Percentiles rank a stretch among this genome's conserved stretches.
Conservation (phyloP, 23 tunicate species). For the Halocynthia roretzi region DNA sequence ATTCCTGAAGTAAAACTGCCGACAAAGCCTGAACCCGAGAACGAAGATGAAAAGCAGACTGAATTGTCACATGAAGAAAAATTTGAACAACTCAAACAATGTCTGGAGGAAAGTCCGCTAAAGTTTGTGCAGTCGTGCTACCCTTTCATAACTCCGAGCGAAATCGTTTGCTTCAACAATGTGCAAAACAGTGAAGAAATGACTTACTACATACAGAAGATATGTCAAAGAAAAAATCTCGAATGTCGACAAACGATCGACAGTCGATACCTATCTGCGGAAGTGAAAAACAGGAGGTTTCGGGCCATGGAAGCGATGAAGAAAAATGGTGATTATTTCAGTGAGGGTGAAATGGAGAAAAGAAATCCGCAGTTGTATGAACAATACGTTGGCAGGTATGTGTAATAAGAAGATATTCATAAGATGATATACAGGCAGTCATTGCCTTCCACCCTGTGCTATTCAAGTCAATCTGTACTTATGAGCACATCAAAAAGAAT, state of each 20-base stretch:
- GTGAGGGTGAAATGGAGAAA: slow-evolving; percentile 7
- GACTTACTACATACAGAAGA: slow-evolving; percentile 2
- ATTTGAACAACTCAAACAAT: slow-evolving; percentile 7
- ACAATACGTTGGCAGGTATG: slow-evolving; percentile 21
- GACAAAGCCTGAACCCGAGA: too few relatives aligned
- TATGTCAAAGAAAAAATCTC: slow-evolving; percentile 14
- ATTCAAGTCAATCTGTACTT: too few relatives aligned
- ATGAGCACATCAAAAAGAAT: too few relatives aligned
- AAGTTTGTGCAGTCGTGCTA: background rate
- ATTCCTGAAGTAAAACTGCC: too few relatives aligned
- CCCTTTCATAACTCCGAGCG: background rate
- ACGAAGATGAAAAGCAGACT: too few relatives aligned
- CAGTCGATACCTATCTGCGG: background rate
- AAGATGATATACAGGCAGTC: too few relatives aligned
- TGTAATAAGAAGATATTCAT: background rate
- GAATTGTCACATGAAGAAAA: background rate
- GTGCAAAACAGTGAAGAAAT: slow-evolving; percentile 4
- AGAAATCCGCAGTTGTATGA: slow-evolving; percentile 11
- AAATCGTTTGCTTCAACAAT: slow-evolving; percentile 10
- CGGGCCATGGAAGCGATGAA: slow-evolving; percentile 7
- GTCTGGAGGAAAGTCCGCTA: background rate
- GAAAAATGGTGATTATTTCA: slow-evolving; percentile 15
- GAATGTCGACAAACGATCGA: background rate
- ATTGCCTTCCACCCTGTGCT: too few relatives aligned
- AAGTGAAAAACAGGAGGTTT: slow-evolving; percentile 20